Conservation (phyloP, 1,140 invertebrate genomes). For the Mamestra configurata region DNA sequence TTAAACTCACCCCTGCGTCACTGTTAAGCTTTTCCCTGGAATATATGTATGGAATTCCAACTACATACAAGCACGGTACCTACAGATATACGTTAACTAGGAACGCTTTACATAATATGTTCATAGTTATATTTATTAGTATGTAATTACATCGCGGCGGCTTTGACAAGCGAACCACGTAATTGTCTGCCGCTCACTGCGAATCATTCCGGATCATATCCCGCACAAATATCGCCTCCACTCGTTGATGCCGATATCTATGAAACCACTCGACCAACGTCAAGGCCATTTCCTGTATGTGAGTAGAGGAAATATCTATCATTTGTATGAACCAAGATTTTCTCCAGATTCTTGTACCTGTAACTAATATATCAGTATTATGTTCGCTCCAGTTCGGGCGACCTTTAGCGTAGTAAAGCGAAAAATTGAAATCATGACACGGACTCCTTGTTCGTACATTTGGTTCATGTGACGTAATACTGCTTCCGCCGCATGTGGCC, state of each 20-base stretch:
- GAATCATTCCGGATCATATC: slow-evolving; percentile 43
- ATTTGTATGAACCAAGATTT: not conserved
- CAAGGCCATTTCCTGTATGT: slow-evolving; percentile 20
- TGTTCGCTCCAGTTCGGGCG: slow-evolving; percentile 16
- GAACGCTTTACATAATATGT: not conserved
- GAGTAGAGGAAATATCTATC: slow-evolving; percentile 11
- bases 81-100: not conserved
- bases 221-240: slow-evolving; percentile 17
- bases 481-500: not conserved
- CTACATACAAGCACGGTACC: not conserved
- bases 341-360: slow-evolving; percentile 21
- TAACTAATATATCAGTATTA: slow-evolving; percentile 18
- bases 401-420: slow-evolving; percentile 20
- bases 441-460: not conserved
- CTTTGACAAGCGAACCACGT: slow-evolving; percentile 40
- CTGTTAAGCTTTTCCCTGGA: not conserved
- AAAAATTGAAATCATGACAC: slow-evolving; percentile 30
- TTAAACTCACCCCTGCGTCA: too few relatives aligned
- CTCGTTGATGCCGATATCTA: slow-evolving; percentile 1
- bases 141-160: slow-evolving; percentile 41
- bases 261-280: slow-evolving; percentile 10
- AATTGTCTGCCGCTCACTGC: slow-evolving; percentile 31
- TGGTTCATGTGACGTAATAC: not conserved
- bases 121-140: slow-evolving; percentile 31
- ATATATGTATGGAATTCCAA: not conserved